Evolutionary conservation across 2,888 invertebrate species (phyloP).

Genomic region (Erpobdella octoculata): DNA sequence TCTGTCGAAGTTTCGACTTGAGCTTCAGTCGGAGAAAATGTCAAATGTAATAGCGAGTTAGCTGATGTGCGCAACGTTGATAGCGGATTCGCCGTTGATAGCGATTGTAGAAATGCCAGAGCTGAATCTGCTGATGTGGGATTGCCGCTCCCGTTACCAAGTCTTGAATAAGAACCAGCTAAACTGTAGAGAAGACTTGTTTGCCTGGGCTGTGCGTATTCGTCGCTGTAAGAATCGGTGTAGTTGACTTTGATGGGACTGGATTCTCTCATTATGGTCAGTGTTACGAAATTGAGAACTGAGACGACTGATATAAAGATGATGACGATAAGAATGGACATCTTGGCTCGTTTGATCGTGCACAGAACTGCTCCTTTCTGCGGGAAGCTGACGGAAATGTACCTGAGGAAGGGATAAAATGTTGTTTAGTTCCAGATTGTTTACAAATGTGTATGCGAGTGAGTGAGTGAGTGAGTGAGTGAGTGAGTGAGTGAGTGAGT

Average conservation of each 20-base stretch:
- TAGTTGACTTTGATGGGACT: background rate
- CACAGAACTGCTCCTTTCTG: slow-evolving; percentile 75
- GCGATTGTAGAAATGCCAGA: background rate
- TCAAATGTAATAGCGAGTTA: no score
- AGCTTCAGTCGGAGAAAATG: no score
- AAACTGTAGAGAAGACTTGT: no score
- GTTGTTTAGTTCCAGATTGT: no score
- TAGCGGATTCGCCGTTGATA: no score
- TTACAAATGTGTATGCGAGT: background rate
- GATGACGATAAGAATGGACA: slow-evolving; percentile 61
- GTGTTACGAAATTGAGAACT: slow-evolving; percentile 24
- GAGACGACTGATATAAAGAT: slow-evolving; percentile 12
- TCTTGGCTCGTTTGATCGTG: slow-evolving; percentile 70
- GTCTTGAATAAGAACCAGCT: background rate
- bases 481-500: slow-evolving; percentile 28
- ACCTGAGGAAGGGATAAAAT: slow-evolving; percentile 55
- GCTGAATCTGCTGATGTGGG: background rate
- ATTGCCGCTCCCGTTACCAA: background rate
- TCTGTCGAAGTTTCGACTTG: no score
- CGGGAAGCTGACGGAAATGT: slow-evolving; percentile 59
- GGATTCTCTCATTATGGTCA: slow-evolving; percentile 16
- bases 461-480: slow-evolving; percentile 24
- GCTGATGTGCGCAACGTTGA: no score
- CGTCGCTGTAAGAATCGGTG: no score
- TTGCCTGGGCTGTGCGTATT: no score